A percentile compares a stretch with the other conserved stretches of the same genome.
phyloP scores from a whole-genome alignment of 2,797 vertebrate genomes.

The Perodicticus potto region DNA sequence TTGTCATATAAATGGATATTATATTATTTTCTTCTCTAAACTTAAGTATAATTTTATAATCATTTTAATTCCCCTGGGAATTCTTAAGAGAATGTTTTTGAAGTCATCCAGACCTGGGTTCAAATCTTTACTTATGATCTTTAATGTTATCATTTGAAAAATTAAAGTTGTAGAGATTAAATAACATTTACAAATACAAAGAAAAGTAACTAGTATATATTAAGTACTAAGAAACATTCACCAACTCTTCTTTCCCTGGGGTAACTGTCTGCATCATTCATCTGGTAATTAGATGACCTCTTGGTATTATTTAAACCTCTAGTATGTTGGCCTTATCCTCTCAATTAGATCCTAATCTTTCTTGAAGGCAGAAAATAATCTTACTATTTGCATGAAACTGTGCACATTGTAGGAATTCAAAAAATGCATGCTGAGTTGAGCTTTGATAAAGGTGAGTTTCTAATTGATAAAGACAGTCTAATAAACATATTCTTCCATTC shows the following conservation, averaged over 20 bases:
- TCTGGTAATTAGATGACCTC: background rate
- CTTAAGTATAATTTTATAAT: conserved; percentile 18
- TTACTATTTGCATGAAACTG: conserved; percentile 38
- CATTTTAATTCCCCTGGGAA: conserved; percentile 36
- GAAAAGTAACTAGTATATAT: background rate
- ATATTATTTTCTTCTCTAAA: conserved; percentile 13
- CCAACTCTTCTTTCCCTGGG: background rate
- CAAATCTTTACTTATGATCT: conserved; percentile 50
- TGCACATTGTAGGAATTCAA: conserved; percentile 26
- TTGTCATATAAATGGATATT: background rate
- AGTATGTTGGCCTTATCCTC: background rate
- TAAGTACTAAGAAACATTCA: conserved; percentile 25
- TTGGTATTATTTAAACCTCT: conserved; percentile 7
- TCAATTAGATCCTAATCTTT: conserved; percentile 31
- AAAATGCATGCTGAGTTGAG: background rate
- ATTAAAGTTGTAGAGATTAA: conserved; percentile 55
- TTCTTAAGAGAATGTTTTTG: background rate
- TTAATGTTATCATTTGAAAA: conserved; percentile 53
- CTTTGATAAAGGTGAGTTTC: conserved; percentile 54
- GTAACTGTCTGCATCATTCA: background rate
- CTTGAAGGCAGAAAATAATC: conserved; percentile 55
- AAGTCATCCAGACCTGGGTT: conserved; percentile 11
- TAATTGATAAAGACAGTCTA: conserved; percentile 29
- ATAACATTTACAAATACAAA: conserved; percentile 29
- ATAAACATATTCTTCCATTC: conserved; percentile 1